Evolutionary conservation across 2,113 vertebrate genomes (phyloP).

Genomic region (Capreolus pygargus): DNA sequence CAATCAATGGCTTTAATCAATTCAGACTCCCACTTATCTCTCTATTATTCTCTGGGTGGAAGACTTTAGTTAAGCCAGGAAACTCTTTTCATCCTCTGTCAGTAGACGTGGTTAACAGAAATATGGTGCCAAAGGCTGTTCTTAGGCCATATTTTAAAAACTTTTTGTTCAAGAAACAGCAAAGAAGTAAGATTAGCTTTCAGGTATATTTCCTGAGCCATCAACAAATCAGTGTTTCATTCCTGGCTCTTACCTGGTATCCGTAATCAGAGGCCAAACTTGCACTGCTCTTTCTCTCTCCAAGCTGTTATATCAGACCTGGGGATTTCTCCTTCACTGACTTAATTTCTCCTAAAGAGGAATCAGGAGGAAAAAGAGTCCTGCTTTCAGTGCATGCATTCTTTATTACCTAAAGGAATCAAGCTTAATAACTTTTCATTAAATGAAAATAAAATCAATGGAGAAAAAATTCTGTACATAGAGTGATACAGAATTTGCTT

Average conservation of each 20-base stretch:
- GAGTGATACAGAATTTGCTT: not conserved
- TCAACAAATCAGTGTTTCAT: not conserved
- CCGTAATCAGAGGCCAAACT: not conserved
- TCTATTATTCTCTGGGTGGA: not conserved
- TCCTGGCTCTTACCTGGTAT: not conserved
- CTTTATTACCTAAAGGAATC: not conserved
- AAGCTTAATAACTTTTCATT: not conserved
- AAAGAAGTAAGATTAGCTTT: not conserved
- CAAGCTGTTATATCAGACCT: not conserved
- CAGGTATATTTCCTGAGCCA: not conserved
- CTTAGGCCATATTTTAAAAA: not conserved
- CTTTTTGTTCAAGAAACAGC: not conserved
- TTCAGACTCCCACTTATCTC: not conserved
- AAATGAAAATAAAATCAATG: not conserved
- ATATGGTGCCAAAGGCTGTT: not conserved
- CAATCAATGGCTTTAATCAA: not conserved
- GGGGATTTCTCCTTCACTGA: not conserved
- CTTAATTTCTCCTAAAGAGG: not conserved
- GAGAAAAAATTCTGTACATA: not conserved
- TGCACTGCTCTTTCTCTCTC: not conserved
- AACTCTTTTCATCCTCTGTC: not conserved
- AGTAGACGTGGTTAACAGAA: not conserved
- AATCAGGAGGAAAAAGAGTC: not conserved
- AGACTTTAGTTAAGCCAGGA: not conserved
- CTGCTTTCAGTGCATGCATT: not conserved